Evolutionary conservation across 1,140 invertebrate species (phyloP).

Genomic region (Antheraea mylitta): DNA sequence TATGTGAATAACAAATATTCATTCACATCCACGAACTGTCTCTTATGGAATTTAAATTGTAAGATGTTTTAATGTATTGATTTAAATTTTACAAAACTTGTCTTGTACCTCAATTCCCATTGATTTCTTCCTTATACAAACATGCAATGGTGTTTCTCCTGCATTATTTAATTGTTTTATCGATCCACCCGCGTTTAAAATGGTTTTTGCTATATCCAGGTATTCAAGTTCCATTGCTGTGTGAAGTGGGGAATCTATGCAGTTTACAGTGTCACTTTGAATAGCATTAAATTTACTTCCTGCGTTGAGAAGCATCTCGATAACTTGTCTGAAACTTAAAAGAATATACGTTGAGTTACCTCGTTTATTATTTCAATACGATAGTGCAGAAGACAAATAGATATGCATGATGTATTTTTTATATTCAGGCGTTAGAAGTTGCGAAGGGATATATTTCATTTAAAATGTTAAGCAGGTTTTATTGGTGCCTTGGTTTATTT

Average conservation of each 20-base stretch:
- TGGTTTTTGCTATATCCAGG: constrained; percentile 63
- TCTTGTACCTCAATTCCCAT: constrained; percentile 30
- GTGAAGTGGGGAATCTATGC: constrained; percentile 73
- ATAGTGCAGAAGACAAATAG: too few relatives aligned
- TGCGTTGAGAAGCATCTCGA: constrained; percentile 32
- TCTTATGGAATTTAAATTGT: too few relatives aligned
- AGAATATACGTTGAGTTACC: background rate
- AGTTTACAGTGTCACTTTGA: background rate
- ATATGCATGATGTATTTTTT: too few relatives aligned
- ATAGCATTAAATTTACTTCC: constrained; percentile 19
- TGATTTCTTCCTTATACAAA: constrained; percentile 59
- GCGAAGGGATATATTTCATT: too few relatives aligned
- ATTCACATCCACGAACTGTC: too few relatives aligned
- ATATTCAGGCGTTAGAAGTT: too few relatives aligned
- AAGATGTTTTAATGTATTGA: too few relatives aligned
- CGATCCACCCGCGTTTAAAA: constrained; percentile 69
- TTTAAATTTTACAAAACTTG: too few relatives aligned
- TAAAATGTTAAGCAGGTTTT: too few relatives aligned
- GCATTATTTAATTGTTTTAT: constrained; percentile 71
- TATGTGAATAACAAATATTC: too few relatives aligned
- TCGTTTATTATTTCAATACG: too few relatives aligned
- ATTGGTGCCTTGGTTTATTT: too few relatives aligned
- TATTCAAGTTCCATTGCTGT: constrained; percentile 76
- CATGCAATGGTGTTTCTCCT: constrained; percentile 79
- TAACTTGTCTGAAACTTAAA: constrained; percentile 30